Evolutionary conservation across 2,113 vertebrate species (phyloP).

Genomic region (Sphyrna mokarran): DNA sequence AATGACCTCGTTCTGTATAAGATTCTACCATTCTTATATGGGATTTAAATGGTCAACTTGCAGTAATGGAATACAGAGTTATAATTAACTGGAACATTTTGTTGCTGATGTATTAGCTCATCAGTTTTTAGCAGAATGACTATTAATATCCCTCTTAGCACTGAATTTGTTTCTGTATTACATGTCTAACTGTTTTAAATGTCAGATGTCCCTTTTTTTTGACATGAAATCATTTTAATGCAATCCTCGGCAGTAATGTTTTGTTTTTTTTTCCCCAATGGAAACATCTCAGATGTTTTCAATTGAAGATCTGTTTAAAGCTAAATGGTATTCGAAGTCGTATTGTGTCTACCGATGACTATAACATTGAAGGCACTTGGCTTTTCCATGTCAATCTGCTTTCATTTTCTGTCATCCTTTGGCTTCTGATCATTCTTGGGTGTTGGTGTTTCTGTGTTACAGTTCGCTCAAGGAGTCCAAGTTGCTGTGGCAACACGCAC

Average conservation of each 20-base stretch:
- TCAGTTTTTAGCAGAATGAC: conserved; percentile 13
- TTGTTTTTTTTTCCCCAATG: neutral
- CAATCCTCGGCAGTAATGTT: conserved; percentile 3
- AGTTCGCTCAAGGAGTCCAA: neutral
- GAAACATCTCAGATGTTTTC: neutral
- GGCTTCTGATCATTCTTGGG: neutral
- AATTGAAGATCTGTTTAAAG: neutral
- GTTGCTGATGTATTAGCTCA: conserved; percentile 29
- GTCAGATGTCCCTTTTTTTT: conserved; percentile 17
- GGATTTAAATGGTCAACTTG: conserved; percentile 20
- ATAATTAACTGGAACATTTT: conserved; percentile 37
- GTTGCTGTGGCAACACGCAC: neutral
- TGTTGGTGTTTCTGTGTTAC: neutral
- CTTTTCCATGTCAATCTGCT: neutral
- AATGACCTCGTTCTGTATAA: neutral
- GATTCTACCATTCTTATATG: neutral
- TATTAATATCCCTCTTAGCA: conserved; percentile 19
- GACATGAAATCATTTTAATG: neutral
- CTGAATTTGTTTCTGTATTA: conserved; percentile 20
- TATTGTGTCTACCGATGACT: neutral
- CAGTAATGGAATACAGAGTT: neutral
- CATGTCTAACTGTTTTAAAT: conserved; percentile 33
- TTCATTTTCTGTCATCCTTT: neutral
- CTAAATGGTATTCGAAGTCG: neutral
- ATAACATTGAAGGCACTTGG: too few relatives aligned